Percentiles rank a stretch among this genome's conserved stretches.
phyloP scores from a whole-genome alignment of 2,797 vertebrate species.

The Crenuchus spilurus region DNA sequence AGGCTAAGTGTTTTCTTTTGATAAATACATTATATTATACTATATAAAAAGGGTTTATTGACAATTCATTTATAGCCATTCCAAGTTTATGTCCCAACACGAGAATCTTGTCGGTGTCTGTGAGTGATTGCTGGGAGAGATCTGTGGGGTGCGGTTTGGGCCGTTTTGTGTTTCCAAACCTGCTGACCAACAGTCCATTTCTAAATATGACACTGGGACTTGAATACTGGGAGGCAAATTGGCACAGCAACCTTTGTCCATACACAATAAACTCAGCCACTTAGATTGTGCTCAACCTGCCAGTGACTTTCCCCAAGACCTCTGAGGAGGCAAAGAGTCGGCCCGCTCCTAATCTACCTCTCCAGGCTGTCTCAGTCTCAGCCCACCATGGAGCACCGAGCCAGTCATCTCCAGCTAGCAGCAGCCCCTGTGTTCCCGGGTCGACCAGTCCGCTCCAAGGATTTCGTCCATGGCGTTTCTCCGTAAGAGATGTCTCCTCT shows the following conservation, averaged over 20 bases:
- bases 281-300: slow-evolving; percentile 28
- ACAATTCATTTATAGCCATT: slow-evolving; percentile 65
- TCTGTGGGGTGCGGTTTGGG: slow-evolving; percentile 29
- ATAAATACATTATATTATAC: slow-evolving; percentile 64
- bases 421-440: slow-evolving; percentile 19
- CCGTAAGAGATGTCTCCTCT: slow-evolving; percentile 39
- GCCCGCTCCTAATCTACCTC: slow-evolving; percentile 60
- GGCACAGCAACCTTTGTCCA: slow-evolving; percentile 31
- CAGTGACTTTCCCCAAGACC: slow-evolving; percentile 43
- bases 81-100: slow-evolving; percentile 54
- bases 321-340: slow-evolving; percentile 42
- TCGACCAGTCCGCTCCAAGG: slow-evolving; percentile 34
- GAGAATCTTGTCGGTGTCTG: slow-evolving; percentile 39
- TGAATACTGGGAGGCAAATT: slow-evolving; percentile 37
- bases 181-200: slow-evolving; percentile 13
- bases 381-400: slow-evolving; percentile 49
- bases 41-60: slow-evolving; percentile 65
- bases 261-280: slow-evolving; percentile 30
- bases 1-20: slow-evolving; percentile 73
- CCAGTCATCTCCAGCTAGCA: slow-evolving; percentile 43
- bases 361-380: slow-evolving; percentile 51
- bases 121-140: slow-evolving; percentile 22
- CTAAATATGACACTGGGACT: slow-evolving; percentile 18
- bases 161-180: slow-evolving; percentile 29
- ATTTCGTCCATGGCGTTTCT: slow-evolving; percentile 25